Evolutionary conservation across 1,140 invertebrate species (phyloP).

Genomic region (Gonatopus flavifemur): DNA sequence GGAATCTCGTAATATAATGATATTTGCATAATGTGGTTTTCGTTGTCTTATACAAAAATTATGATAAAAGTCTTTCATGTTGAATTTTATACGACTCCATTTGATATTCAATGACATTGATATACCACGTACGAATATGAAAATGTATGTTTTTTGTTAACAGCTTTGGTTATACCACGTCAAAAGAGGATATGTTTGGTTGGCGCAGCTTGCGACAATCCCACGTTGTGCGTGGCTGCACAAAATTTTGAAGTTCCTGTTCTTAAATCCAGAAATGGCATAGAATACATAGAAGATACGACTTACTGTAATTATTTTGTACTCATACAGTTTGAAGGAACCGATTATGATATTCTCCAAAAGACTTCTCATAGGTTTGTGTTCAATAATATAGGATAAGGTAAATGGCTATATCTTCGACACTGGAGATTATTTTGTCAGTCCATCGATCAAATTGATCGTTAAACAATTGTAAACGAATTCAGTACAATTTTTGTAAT

Average conservation of each 20-base stretch:
- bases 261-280: slow-evolving; percentile 63
- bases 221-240: slow-evolving; percentile 59
- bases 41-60: too few species aligned
- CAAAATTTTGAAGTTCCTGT: slow-evolving; percentile 67
- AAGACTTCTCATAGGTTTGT: slow-evolving; percentile 65
- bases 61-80: too few species aligned
- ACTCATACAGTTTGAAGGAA: slow-evolving; percentile 69
- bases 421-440: too few species aligned
- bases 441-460: too few species aligned
- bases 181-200: slow-evolving; percentile 67
- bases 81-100: too few species aligned
- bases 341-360: slow-evolving; percentile 66
- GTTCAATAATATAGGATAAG: background rate
- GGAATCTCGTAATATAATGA: too few species aligned
- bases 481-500: too few species aligned
- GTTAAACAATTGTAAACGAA: too few species aligned
- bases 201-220: slow-evolving; percentile 59
- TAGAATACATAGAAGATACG: slow-evolving; percentile 62
- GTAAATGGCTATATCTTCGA: background rate
- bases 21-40: too few species aligned
- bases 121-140: too few species aligned
- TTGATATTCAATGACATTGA: too few species aligned
- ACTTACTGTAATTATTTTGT: slow-evolving; percentile 71
- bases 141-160: too few species aligned
- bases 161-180: slow-evolving; percentile 48